Percentiles rank a stretch among this genome's conserved stretches.
These are phyloP conservation scores for Teleopsis dalmanni DNA, from an alignment of 1,140 invertebrate species.

Conservation along the genomic window DNA sequence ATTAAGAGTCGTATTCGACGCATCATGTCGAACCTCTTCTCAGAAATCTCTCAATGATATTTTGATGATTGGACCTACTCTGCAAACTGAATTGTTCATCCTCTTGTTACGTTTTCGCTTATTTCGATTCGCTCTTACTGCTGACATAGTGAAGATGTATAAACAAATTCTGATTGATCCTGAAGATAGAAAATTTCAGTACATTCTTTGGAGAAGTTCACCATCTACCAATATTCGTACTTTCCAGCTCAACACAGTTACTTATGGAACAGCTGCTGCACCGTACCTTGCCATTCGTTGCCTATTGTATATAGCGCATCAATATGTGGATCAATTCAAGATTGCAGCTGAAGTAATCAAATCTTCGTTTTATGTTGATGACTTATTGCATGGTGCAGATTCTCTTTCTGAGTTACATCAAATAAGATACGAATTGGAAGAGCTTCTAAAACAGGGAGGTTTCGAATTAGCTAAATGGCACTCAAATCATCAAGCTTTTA, in stretches of 20 bases:
- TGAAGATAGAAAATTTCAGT: slow-evolving; percentile 35
- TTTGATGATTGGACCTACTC: slow-evolving; percentile 33
- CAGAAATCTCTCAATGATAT: slow-evolving; percentile 39
- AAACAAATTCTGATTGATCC: slow-evolving; percentile 37
- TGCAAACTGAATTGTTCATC: slow-evolving; percentile 43
- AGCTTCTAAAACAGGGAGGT: slow-evolving; percentile 5
- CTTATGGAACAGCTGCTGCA: slow-evolving; percentile 4
- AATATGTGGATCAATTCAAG: background rate
- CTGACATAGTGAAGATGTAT: slow-evolving; percentile 45
- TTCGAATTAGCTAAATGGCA: slow-evolving; percentile 5
- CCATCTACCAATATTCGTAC: no score
- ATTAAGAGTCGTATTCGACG: slow-evolving; percentile 31
- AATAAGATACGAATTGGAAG: slow-evolving; percentile 6
- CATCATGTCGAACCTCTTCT: slow-evolving; percentile 6
- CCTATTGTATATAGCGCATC: slow-evolving; percentile 6
- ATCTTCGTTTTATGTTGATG: slow-evolving; percentile 10
- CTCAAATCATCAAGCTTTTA: slow-evolving; percentile 4
- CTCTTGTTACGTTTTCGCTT: slow-evolving; percentile 41
- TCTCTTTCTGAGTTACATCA: background rate
- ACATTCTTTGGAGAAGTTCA: slow-evolving; percentile 44
- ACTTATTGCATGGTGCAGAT: slow-evolving; percentile 6
- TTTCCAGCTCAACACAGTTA: no score
- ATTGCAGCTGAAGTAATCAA: background rate
- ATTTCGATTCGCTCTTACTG: slow-evolving; percentile 28
- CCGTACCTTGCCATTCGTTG: slow-evolving; percentile 9